Evolutionary conservation across 1,140 invertebrate species (phyloP), one percentile per base, ranked within the genome.

Genomic region (Luehdorfia chinensis): DNA sequence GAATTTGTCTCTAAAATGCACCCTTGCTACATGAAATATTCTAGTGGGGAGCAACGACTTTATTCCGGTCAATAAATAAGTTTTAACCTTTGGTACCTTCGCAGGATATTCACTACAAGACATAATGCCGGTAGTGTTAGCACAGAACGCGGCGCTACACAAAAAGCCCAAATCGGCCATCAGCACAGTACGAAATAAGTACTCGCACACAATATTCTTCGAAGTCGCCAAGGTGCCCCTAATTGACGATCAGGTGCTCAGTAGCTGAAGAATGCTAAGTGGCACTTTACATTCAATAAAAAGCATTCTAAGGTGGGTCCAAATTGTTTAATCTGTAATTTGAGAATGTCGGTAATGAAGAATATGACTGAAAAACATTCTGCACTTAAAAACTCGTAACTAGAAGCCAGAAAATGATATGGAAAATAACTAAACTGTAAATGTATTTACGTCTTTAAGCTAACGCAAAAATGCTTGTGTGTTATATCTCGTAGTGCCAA

Each of bases 141-240:
- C 90, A 21, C 88, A 98, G 18, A 97, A 98, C 83, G 88, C 90
- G 23, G 91, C 93, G 43, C 87, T 98, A 1, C 91, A 93, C 65
- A 90, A 91, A 53, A 93, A 92, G 59, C 91, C 91, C 7, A 93
- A 93, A 66, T 90, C 92, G 32, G 90, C 93, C 47, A 87, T 97
- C 32, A 92, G 93, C 73, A 97, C 96, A 28, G 93, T 99, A 52
- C 88, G 92, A 34, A 95, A 94, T 71, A 99, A 99, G 88, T 99
- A 99, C 78, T 97, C 95, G 18, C 97, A 99, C 80, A 93, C 93
- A 69, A 94, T 97, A 69, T 98, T 97, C 86, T 96, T 94, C 65
- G 93, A 94, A 88, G 93, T 94, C 46, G 93, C 93, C 47, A 93
- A 92, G 76, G 89, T 92, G 51, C 90, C 92, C 16, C 80, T 94